Evolutionary conservation across 2,113 vertebrate species (phyloP).

Genomic region (Python bivittatus): DNA sequence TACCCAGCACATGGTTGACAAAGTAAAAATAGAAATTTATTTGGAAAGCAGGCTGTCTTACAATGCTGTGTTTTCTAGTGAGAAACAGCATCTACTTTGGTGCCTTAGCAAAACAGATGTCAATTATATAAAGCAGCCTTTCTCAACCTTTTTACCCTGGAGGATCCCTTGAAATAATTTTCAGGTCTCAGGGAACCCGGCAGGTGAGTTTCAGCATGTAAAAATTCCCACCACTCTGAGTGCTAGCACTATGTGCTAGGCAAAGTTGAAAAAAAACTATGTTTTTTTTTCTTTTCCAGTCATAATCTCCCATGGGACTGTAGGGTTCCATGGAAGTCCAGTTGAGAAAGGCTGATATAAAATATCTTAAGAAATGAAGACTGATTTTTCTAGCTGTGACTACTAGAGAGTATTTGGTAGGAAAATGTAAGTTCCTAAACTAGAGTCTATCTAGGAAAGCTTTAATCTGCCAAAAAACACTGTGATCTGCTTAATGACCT

Average conservation of each 20-base stretch:
- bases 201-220: too few relatives aligned
- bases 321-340: too few relatives aligned
- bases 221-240: too few relatives aligned
- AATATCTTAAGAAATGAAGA: conserved; percentile 27
- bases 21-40: not conserved
- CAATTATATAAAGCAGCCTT: conserved; percentile 14
- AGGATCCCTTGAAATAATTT: too few relatives aligned
- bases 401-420: conserved; percentile 1
- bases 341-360: too few relatives aligned
- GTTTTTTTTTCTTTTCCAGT: too few relatives aligned
- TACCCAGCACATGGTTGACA: not conserved
- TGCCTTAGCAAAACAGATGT: conserved; percentile 13
- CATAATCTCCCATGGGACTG: too few relatives aligned
- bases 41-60: not conserved
- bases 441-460: conserved; percentile 25
- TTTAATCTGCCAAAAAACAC: conserved; percentile 11
- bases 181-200: too few relatives aligned
- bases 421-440: conserved; percentile 9
- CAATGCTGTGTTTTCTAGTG: fast-evolving
- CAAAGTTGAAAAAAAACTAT: too few relatives aligned
- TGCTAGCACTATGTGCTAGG: too few relatives aligned
- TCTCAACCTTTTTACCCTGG: too few relatives aligned
- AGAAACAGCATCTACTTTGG: conserved; percentile 15
- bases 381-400: conserved; percentile 24
- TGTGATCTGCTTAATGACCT: not conserved